These are phyloP conservation scores for Drosophila mojavensis DNA, from an alignment of 1,140 invertebrate genomes.

Conservation along the genomic window DNA sequence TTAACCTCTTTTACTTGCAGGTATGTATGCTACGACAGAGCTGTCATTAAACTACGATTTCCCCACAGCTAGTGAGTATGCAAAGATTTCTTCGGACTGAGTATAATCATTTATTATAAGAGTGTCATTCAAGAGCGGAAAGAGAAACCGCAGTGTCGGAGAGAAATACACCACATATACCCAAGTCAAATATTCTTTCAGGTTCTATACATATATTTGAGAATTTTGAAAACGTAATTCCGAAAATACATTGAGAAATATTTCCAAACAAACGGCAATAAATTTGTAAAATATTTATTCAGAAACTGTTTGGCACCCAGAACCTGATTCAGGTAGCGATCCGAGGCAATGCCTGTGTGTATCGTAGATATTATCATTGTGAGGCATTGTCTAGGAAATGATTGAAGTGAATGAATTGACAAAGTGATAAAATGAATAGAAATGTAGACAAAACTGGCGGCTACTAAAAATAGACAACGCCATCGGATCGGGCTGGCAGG, in stretches of 20 bases:
- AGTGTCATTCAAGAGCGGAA: no score
- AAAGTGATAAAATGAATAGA: conserved; percentile 59
- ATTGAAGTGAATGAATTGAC: conserved; percentile 60
- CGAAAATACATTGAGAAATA: conserved; percentile 1
- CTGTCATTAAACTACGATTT: no score
- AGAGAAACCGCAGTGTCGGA: no score
- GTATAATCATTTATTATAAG: no score
- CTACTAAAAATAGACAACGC: conserved; percentile 75
- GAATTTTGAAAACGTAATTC: neutral
- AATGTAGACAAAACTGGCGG: conserved; percentile 59
- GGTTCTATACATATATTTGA: no score
- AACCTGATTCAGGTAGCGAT: conserved; percentile 16
- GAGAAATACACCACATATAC: no score
- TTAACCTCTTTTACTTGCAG: conserved; percentile 52
- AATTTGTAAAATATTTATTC: conserved; percentile 69
- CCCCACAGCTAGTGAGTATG: conserved; percentile 10
- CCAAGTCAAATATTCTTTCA: no score
- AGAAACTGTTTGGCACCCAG: neutral
- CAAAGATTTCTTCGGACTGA: neutral
- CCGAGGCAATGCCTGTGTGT: conserved; percentile 51
- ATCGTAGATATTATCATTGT: conserved; percentile 41
- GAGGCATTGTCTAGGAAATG: conserved; percentile 24
- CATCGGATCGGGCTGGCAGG: conserved; percentile 11
- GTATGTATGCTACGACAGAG: conserved; percentile 44
- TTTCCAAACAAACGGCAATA: conserved; percentile 48